Evolutionary conservation across 2,797 vertebrate genomes (phyloP), one percentile per base, ranked within the genome.

Genomic region (Sardinella longiceps): DNA sequence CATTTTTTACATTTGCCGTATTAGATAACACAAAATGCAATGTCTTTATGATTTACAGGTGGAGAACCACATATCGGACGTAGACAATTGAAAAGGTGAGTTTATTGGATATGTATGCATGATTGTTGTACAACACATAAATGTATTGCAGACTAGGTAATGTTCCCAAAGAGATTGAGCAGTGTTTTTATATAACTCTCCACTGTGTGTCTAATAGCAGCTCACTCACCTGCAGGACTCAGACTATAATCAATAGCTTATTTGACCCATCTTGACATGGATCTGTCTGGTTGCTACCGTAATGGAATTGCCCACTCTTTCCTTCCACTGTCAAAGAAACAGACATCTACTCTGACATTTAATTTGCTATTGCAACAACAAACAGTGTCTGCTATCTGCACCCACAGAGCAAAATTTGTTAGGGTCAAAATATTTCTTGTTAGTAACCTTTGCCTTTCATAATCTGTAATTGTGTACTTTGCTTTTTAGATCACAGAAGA

Each of bases 21-120:
- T 82, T 9, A 25, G 56, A n/a, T 2, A 11, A 60, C 6, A 6
- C 20, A 6, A 60, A 60, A 25, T 60, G 56, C n/a, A 6, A 9
- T 60, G 4, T 84, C 46, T 85, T 84, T 87, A 90, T 80, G 88
- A 50, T 84, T 90, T 94, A 88, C 92, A 96, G 94, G 93, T 91
- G 85, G 93, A 96, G 56, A 95, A 92, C 85, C 94, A 93, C 90
- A 88, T 95, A 91, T 95, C 94, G 81, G 92, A 96, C 86, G 94
- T 96, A 87, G 93, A 96, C 93, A 94, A 95, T 91, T 95, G 91
- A 95, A 84, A 86, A 91, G 94, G 93, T 95, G 84, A 90, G 93
- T 94, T 86, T 89, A 86, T 43, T 23, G 53, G 18, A 56, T 53
- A 3, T 53, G 51, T 20, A 56, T 56, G 50, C 50, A 56, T n/a